These are phyloP conservation scores for Merops nubicus DNA, from an alignment of 2,113 vertebrate genomes.

Conservation along the genomic window DNA sequence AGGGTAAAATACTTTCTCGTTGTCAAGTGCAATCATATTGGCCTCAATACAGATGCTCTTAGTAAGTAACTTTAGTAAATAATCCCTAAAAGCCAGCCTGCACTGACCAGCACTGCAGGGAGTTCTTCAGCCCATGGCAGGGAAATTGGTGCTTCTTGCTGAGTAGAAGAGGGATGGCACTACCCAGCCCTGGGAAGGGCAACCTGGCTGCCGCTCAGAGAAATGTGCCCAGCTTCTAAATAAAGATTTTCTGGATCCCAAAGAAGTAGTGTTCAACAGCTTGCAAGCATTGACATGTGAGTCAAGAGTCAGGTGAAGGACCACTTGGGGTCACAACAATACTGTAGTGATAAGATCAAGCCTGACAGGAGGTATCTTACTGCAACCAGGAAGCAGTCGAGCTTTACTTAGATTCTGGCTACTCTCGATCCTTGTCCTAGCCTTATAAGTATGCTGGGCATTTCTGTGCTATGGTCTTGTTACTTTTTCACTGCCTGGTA, in stretches of 20 bases:
- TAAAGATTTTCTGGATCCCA: not conserved
- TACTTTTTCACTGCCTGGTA: not conserved
- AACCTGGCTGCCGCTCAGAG: not conserved
- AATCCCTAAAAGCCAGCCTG: not conserved
- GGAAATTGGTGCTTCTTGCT: not conserved
- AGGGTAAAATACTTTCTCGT: not conserved
- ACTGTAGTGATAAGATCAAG: accelerated
- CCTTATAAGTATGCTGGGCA: not conserved
- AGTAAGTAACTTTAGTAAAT: no score
- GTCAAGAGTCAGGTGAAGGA: not conserved
- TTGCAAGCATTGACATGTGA: not conserved
- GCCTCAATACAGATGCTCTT: not conserved
- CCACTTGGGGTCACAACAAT: not conserved
- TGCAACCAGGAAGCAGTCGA: not conserved
- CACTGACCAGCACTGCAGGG: not conserved
- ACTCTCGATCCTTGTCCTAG: not conserved
- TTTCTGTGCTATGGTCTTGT: not conserved
- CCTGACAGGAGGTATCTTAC: not conserved
- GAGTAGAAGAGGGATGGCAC: not conserved
- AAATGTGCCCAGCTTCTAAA: not conserved
- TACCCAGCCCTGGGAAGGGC: not conserved
- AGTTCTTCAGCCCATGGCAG: not conserved
- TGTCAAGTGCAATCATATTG: not conserved
- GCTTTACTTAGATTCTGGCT: not conserved
- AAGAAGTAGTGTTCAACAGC: not conserved